Evolutionary conservation across 35 echinoderm and acorn worm genomes (phyloP).

Genomic region (Heliocidaris erythrogramma): DNA sequence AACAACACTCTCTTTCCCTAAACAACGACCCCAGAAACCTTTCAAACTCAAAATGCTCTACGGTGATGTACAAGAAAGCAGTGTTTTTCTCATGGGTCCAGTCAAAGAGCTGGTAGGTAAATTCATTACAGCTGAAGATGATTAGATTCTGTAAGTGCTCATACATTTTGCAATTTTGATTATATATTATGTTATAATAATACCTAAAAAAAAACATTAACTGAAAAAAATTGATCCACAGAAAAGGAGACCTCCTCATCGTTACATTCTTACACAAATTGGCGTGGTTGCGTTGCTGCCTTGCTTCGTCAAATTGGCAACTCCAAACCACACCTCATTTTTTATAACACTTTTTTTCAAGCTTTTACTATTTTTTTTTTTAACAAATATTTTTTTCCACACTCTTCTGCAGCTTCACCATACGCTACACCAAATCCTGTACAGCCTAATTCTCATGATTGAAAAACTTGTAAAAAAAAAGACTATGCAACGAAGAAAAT

Average conservation of each 20-base stretch:
- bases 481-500: slow-evolving; percentile 6
- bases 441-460: not conserved
- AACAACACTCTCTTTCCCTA: not conserved
- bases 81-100: not conserved
- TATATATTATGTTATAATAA: slow-evolving; percentile 15
- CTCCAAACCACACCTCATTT: slow-evolving; percentile 52
- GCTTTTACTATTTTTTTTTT: slow-evolving; percentile 33
- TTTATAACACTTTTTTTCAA: slow-evolving; percentile 18
- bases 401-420: not conserved
- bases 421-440: not conserved
- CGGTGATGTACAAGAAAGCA: not conserved
- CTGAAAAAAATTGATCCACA: not conserved
- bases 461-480: not conserved
- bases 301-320: slow-evolving; percentile 44
- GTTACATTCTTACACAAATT: not conserved
- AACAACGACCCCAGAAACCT: not conserved
- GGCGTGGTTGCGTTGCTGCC: not conserved
- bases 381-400: not conserved
- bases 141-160: not conserved
- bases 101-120: not conserved
- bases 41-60: not conserved
- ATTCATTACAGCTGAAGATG: not conserved
- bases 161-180: slow-evolving; percentile 8
- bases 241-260: not conserved
- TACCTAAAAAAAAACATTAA: not conserved